phyloP scores from a whole-genome alignment of 2,888 invertebrate species.

The Watsonalla binaria region DNA sequence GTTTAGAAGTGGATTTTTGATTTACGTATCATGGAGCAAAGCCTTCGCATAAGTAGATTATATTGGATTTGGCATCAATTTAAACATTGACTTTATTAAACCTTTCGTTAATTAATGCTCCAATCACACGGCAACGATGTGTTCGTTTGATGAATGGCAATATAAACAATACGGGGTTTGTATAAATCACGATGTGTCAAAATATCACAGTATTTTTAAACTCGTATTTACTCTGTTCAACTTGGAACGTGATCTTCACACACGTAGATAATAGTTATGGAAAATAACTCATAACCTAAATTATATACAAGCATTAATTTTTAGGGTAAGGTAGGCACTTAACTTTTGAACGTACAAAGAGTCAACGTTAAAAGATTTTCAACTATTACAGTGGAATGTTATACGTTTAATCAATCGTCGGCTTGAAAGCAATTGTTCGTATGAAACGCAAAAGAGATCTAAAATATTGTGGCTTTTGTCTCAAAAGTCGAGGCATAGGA shows the following conservation, averaged over 20 bases:
- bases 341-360: not conserved
- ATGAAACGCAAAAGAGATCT: constrained; percentile 36
- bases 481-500: constrained; percentile 5
- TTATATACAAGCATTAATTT: no score
- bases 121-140: not conserved
- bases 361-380: not conserved
- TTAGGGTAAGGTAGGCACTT: no score
- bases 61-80: no score
- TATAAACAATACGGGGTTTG: not conserved
- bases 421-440: constrained; percentile 33
- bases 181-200: not conserved
- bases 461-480: constrained; percentile 39
- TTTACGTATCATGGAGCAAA: no score
- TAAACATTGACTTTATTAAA: no score
- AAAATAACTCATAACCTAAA: no score
- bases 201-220: not conserved
- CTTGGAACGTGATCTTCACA: no score
- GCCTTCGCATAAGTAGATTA: no score
- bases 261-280: no score
- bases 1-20: no score
- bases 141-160: not conserved
- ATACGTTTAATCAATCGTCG: constrained; percentile 10
- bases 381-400: not conserved
- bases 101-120: no score
- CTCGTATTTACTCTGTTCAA: not conserved